Percentiles rank a stretch among this genome's conserved stretches.
phyloP scores from a whole-genome alignment of 2,888 invertebrate genomes.

The Pyralis farinalis region DNA sequence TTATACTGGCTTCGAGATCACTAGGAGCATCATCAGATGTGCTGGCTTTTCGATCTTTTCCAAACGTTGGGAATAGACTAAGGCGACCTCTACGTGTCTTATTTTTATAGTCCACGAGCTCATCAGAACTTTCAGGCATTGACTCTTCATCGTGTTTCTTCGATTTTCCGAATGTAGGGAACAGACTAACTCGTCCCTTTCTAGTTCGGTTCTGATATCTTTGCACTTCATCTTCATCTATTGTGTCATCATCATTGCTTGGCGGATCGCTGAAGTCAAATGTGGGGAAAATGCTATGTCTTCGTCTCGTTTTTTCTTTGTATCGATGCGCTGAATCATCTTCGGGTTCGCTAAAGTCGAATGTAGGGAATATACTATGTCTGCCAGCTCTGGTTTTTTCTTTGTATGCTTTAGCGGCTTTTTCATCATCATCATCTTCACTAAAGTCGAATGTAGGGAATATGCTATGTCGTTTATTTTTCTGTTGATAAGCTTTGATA shows the following conservation, averaged over 20 bases:
- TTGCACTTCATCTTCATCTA: slow-evolving; percentile 64
- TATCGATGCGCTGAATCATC: slow-evolving; percentile 51
- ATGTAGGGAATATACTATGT: slow-evolving; percentile 64
- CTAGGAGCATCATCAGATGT: slow-evolving; percentile 42
- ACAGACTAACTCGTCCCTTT: slow-evolving; percentile 63
- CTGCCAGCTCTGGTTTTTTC: slow-evolving; percentile 60
- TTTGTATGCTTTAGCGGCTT: slow-evolving; percentile 46
- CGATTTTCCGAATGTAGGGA: slow-evolving; percentile 64
- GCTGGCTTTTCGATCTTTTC: slow-evolving; percentile 60
- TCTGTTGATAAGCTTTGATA: slow-evolving; percentile 45
- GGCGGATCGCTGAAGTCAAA: slow-evolving; percentile 59
- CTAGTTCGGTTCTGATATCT: slow-evolving; percentile 66
- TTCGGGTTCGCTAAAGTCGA: slow-evolving; percentile 64
- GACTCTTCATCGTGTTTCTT: slow-evolving; percentile 59
- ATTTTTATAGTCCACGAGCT: slow-evolving; percentile 64
- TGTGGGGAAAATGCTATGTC: slow-evolving; percentile 66
- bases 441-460: slow-evolving; percentile 64
- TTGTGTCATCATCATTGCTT: slow-evolving; percentile 56
- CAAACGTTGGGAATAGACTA: slow-evolving; percentile 68
- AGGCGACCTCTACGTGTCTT: slow-evolving; percentile 59
- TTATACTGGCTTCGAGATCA: slow-evolving; percentile 64
- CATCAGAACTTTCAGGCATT: slow-evolving; percentile 69
- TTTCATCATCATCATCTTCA: slow-evolving; percentile 49
- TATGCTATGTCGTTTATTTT: slow-evolving; percentile 59
- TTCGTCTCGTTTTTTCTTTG: slow-evolving; percentile 57